Evolutionary conservation across 2,888 invertebrate species (phyloP), one percentile per base, ranked within the genome.

Genomic region (Mesorhabditis sp.): DNA sequence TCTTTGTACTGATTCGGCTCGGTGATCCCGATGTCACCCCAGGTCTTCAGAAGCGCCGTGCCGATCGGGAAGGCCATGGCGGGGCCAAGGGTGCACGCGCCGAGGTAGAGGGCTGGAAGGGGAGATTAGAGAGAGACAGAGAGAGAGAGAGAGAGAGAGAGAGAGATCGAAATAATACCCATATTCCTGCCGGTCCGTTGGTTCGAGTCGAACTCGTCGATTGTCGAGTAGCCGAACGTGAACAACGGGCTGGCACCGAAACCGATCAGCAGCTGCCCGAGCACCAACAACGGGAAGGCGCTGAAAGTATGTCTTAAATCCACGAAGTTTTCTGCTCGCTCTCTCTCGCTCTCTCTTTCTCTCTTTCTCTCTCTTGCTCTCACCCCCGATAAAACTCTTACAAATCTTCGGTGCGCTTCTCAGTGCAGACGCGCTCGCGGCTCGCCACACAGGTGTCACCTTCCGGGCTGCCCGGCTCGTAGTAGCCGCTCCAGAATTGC

Each of bases 31-130:
- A 73, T 74, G 62, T 82, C 82, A 44, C 80, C 81, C 83, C 92
- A 92, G 67, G 92, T 88, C 75, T 91, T 90, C 74, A 93, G 89
- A 85, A 93, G 89, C 84, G 92, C 91, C 0, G 93, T 92, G 3
- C 93, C 93, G 10, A 92, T 86, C 15, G 93, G 90, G 87, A 92
- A 93, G 61, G 93, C 93, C 79, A 92, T 86, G 62, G 92, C 92
- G 15, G 92, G 92, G 4, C 92, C 92, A 78, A 92, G 89, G 67
- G 92, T 90, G 28, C 92, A 91, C 90, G 91, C 91, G 42, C 91
- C 91, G 86, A 92, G 92, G 86, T 91, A 92, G 66, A 92, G 90
- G 70, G 92, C 92, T 92, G 86, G 0, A 87, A 88, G 65, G 7
- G 0, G n/a, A 43, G 13, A 13, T 42, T 67, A 50, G 7, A 50